Base-by-base conservation (phyloP, 1,140 invertebrate species). In the Diachasma alloeum region DNA sequence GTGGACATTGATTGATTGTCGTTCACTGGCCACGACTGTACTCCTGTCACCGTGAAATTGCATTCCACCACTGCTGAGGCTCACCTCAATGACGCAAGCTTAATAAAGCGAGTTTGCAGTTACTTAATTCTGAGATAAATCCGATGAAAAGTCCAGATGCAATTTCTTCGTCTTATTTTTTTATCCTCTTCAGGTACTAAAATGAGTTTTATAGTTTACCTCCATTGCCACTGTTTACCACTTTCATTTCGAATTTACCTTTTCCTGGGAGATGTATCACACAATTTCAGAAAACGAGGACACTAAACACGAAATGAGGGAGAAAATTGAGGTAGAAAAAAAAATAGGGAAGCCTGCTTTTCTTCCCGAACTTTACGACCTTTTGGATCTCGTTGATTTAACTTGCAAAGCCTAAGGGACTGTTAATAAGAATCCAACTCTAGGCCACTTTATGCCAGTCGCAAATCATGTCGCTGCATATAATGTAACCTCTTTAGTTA, bases 1-100 rank as follows among this genome's bases (percentile, higher is more conserved):
- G n/a, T 56, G 48, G 48, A 56, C 48, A 56, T 56, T 56, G 48
- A 56, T 56, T 56, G 48, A 56, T 56, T 56, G 48, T 56, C 48
- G n/a, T 56, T 56, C 13, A 56, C 48, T 56, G n/a, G n/a, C 48
- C n/a, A 22, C 15, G 4, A 19, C 48, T 56, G 48, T 56, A 56
- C 15, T 56, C 48, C 19, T 56, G 48, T 56, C 48, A 56, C 48
- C 48, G 8, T 56, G 48, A 56, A 56, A 56, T 56, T 56, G 48
- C 48, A 56, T 56, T 22, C 48, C 6, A 56, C 48, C 19, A 56
- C 48, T 9, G 19, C 10, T 19, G 19, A 19, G 48, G 48, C n/a
- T 56, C 19, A 56, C 48, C 48, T 56, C 48, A 56, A 56, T 22
- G 48, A 19, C 48, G 48, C 39, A 10, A 42, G 39, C 39, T 56